Percentiles rank a stretch among this genome's conserved stretches.
Conservation (phyloP, 2,113 vertebrate genomes). For the Cyprinodon variegatus region DNA sequence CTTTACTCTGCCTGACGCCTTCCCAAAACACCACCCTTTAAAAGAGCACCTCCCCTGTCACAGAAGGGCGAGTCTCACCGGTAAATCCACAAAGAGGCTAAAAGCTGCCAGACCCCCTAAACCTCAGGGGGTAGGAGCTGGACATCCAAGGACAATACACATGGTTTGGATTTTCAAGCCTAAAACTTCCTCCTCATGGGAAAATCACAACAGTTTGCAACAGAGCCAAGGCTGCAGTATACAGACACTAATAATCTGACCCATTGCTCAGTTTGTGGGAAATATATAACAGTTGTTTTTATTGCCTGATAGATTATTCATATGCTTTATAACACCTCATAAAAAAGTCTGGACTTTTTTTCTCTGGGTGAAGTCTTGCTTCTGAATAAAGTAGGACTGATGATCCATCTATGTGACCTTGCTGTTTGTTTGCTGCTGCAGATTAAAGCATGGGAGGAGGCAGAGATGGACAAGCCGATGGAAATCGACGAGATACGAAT, state of each 20-base stretch:
- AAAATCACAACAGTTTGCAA: neutral
- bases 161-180: conserved; percentile 26
- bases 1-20: conserved; percentile 25
- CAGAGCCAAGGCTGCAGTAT: neutral
- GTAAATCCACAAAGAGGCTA: conserved; percentile 51
- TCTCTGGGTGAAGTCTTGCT: conserved; percentile 1
- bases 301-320: conserved; percentile 13
- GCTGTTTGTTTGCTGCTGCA: conserved; percentile 64
- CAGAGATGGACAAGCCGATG: conserved; percentile 85
- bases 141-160: conserved; percentile 38
- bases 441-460: conserved; percentile 92
- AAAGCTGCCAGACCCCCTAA: conserved; percentile 60
- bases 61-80: conserved; percentile 11
- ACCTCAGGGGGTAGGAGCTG: conserved; percentile 37
- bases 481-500: conserved; percentile 90
- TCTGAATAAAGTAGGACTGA: neutral
- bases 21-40: conserved; percentile 26
- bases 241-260: neutral
- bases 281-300: neutral
- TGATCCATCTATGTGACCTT: conserved; percentile 9
- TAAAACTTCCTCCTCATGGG: neutral
- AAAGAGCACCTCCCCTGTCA: conserved; percentile 26
- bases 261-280: neutral
- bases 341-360: neutral
- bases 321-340: neutral